Base-by-base conservation (phyloP, 2,797 vertebrate species). In the Melanotaenia maccullochi region DNA sequence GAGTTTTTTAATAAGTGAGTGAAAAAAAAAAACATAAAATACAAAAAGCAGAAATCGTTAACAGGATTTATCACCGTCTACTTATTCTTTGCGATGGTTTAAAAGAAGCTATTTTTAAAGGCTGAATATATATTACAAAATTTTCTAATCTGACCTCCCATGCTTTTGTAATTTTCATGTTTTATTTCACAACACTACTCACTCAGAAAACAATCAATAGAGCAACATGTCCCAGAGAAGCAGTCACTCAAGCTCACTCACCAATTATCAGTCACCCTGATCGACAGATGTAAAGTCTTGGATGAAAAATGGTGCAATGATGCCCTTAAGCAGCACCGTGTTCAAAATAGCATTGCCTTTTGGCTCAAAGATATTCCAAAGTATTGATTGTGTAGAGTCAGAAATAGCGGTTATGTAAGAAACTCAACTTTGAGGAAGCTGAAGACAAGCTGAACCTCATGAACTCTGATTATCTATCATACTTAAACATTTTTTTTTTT, bases 321-420 rank as follows among this genome's bases (percentile, higher is more conserved):
- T 49, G n/a, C 60, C 22, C 62, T 65, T 16, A 81, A 73, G 71
- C 60, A 73, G 61, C 11, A 49, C 28, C 20, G 40, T 58, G 24
- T 63, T 69, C n/a, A 68, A 73, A 85, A 78, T 28, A 1, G 52
- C 33, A 42, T n/a, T 81, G 38, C 20, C 54, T 65, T 82, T 71
- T 76, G 70, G 56, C 78, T 73, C 30, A 6, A 60, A 49, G 36
- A 63, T 68, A 59, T 72, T 78, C 65, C 59, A 35, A 51, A 32
- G 24, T 81, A 88, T 81, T 8, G 80, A 85, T 85, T 56, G 30
- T 20, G 52, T 40, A 1, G 63, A 68, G 67, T 81, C 78, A 79
- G 63, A 90, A 89, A 86, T 78, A 84, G 78, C 52, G 60, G 64
- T 87, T 84, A 83, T 77, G 60, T 79, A 84, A 88, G 65, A 49